phyloP scores from a whole-genome alignment of 2,888 invertebrate species.

The Melinopterus prodromus region DNA sequence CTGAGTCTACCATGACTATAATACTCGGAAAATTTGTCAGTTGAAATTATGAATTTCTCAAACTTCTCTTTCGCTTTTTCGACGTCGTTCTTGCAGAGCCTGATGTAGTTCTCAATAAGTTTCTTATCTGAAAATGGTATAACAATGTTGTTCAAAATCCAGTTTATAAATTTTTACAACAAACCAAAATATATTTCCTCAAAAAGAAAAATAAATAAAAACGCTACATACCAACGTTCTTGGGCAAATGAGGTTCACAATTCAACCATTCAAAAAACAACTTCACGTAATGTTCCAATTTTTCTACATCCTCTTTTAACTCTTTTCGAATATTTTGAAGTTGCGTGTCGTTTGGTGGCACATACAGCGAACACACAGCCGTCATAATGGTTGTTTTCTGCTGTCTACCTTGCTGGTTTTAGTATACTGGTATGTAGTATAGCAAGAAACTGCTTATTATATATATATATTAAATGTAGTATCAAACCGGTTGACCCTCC shows the following conservation, averaged over 20 bases:
- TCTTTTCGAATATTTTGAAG: background rate
- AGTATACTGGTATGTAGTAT: too few species aligned
- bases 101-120: slow-evolving; percentile 65
- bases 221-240: slow-evolving; percentile 21
- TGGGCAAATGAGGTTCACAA: slow-evolving; percentile 27
- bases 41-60: slow-evolving; percentile 62
- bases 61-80: slow-evolving; percentile 71
- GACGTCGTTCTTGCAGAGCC: slow-evolving; percentile 71
- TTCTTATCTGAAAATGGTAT: slow-evolving; percentile 65
- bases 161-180: background rate
- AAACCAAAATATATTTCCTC: background rate
- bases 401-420: too few species aligned
- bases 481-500: too few species aligned
- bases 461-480: too few species aligned
- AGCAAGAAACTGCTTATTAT: too few species aligned
- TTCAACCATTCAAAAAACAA: slow-evolving; percentile 31
- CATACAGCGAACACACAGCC: background rate
- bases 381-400: too few species aligned
- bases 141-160: slow-evolving; percentile 41
- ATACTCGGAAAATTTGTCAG: background rate
- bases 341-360: background rate
- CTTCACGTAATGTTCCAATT: slow-evolving; percentile 25
- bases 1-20: background rate
- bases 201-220: too few species aligned
- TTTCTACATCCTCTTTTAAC: slow-evolving; percentile 21